Base-by-base conservation (phyloP, 2,113 vertebrate genomes). In the western clawed frog (Xenopus tropicalis) region DNA sequence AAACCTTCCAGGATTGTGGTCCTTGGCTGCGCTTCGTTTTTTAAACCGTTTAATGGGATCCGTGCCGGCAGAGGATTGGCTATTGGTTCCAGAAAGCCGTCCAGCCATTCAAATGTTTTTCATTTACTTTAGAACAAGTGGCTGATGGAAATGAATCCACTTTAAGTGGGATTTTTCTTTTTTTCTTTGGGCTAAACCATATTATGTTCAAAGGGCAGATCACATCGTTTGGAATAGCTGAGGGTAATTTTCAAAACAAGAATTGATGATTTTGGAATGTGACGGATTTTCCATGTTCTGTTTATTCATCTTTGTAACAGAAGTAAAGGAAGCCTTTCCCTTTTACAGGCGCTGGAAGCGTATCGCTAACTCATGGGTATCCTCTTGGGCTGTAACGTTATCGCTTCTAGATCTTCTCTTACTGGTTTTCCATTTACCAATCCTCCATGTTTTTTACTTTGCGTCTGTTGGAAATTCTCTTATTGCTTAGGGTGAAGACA, bases 261-360 rank as follows among this genome's bases (percentile, higher is more conserved):
- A 62, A 69, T 76, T 76, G 73, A 74, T 74, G 69, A 72, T 72
- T 67, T 67, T 71, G 75, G 69, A 67, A 77, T 71, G 66, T 68
- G 70, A 73, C 70, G 69, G 54, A 7, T 69, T 79, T 79, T 64
- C 46, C 9, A 4, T 62, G 2, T 62, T 79, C 80, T 76, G 22
- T 73, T 80, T 37, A 0, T 73, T 21, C 71, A 51, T 78, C 11
- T 71, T 68, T 75, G 46, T 71, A 62, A 68, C 71, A 0, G 24
- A 70, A 74, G 10, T 72, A n/a, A 1, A 77, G 70, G 61, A 63
- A 48, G 52, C 73, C 0, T 4, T 78, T 48, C 16, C 70, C 4
- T 14, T 5, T 58, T 76, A 12, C 61, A 72, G 12, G 51, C 66
- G 11, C 46, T 3, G 43, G 57, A 76, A 37, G 25, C 57, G 61